Conservation (phyloP, 2,113 vertebrate genomes). For the Sakesphorus luctuosus region DNA sequence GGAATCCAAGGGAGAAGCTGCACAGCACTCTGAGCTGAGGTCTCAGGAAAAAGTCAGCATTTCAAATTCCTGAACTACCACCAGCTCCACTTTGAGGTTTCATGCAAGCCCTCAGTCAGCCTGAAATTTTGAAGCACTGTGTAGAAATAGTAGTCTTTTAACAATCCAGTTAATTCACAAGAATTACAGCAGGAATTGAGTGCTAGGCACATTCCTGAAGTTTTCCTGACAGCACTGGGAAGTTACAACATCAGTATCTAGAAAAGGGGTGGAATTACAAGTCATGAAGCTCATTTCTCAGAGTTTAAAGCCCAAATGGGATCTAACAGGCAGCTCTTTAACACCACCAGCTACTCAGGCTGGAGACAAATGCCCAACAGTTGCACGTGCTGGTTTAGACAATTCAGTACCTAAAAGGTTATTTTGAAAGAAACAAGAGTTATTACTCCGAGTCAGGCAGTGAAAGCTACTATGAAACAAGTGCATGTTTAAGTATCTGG, state of each 20-base stretch:
- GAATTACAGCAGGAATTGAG: neutral
- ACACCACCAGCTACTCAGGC: neutral
- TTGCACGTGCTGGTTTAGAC: neutral
- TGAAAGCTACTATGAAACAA: neutral
- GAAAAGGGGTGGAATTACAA: neutral
- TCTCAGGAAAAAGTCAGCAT: neutral
- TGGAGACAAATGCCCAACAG: neutral
- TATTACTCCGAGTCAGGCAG: neutral
- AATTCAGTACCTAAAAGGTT: neutral
- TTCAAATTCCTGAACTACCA: neutral
- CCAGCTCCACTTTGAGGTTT: neutral
- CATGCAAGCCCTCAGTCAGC: neutral
- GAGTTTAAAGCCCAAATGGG: neutral
- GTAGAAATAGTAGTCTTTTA: slow-evolving; percentile 27
- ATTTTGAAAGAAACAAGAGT: neutral
- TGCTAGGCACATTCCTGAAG: neutral
- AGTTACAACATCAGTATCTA: neutral
- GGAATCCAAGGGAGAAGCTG: fast-evolving
- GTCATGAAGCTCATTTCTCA: neutral
- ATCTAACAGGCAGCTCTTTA: neutral
- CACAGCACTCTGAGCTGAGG: neutral
- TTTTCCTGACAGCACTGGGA: neutral
- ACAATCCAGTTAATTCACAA: slow-evolving; percentile 23
- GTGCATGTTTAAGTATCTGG: neutral
- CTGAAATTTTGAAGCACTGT: neutral